phyloP scores from a whole-genome alignment of 2,797 vertebrate species.

The Babyrousa celebensis region DNA sequence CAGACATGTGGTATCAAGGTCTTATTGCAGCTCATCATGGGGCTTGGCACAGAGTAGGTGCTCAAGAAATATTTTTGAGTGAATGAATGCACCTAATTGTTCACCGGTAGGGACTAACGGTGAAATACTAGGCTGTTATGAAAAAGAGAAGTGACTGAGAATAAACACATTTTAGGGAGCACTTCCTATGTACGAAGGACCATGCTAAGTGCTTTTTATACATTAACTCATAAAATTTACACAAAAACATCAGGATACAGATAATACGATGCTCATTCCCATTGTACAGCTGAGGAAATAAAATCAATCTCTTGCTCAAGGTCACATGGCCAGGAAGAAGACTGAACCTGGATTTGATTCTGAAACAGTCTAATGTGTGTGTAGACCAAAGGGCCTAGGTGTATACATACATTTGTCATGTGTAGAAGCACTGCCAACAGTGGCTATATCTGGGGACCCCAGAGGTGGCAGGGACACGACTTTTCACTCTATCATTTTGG shows the following conservation, averaged over 20 bases:
- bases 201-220: background rate
- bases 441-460: background rate
- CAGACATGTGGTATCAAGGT: background rate
- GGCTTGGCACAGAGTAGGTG: background rate
- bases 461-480: background rate
- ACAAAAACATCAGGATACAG: background rate
- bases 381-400: background rate
- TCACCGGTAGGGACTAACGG: background rate
- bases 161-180: background rate
- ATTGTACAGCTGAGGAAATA: background rate
- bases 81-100: background rate
- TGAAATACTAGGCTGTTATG: background rate
- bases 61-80: background rate
- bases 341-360: background rate
- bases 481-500: background rate
- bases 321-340: background rate
- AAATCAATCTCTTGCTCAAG: background rate
- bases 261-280: background rate
- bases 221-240: background rate
- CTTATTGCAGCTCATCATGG: background rate
- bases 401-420: accelerated
- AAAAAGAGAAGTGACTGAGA: background rate
- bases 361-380: background rate
- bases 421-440: accelerated
- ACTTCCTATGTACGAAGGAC: background rate